Percentiles rank a stretch among this genome's conserved stretches.
phyloP scores from a whole-genome alignment of 2,888 invertebrate species.

The Flabesymbios commensalis region DNA sequence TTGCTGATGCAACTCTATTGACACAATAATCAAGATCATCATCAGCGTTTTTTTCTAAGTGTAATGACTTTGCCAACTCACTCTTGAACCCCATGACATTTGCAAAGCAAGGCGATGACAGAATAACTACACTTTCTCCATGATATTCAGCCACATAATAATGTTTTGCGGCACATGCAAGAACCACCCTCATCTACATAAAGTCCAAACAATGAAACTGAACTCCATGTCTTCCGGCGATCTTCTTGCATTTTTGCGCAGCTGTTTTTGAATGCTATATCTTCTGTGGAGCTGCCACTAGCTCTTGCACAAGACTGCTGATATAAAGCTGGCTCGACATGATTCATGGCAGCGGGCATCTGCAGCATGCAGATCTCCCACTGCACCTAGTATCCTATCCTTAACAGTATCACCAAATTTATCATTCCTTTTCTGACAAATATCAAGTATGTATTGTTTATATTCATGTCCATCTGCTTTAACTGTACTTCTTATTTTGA shows the following conservation, averaged over 20 bases:
- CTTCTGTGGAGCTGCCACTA: background rate
- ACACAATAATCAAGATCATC: background rate
- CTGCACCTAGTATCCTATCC: background rate
- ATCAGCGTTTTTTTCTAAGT: background rate
- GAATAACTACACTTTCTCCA: conserved; percentile 6
- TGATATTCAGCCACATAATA: conserved; percentile 11
- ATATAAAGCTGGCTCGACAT: conserved; percentile 4
- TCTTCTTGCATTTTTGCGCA: conserved; percentile 7
- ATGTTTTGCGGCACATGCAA: conserved; percentile 11
- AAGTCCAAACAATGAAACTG: conserved; percentile 4
- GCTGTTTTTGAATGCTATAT: background rate
- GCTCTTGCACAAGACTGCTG: too few species aligned
- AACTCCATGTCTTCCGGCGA: conserved; percentile 5
- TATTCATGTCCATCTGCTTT: background rate
- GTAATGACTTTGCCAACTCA: conserved; percentile 2
- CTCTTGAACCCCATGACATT: conserved; percentile 5
- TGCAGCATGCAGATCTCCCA: conserved; percentile 4
- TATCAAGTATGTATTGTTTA: conserved; percentile 5
- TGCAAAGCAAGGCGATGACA: conserved; percentile 2
- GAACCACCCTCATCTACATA: conserved; percentile 10
- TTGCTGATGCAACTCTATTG: background rate
- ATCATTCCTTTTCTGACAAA: conserved; percentile 1
- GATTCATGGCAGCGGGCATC: conserved; percentile 4
- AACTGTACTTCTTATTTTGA: background rate
- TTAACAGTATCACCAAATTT: conserved; percentile 1